phyloP scores from a whole-genome alignment of 92 coral and sea anemone genomes.

The Virgularia gustaviana region DNA sequence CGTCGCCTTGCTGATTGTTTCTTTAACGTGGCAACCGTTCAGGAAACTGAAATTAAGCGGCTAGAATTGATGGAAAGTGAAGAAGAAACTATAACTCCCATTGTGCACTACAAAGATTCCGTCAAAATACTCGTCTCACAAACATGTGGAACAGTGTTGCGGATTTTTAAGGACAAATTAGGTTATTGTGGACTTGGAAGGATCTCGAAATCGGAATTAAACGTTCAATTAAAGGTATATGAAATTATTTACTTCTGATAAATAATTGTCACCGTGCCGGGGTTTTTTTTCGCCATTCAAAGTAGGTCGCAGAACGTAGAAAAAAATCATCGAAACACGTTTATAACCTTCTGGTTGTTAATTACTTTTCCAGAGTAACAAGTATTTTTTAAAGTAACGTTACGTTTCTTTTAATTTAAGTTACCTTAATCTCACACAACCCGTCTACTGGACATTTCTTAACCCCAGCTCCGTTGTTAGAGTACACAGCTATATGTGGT shows the following conservation, averaged over 20 bases:
- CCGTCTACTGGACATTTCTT: too few species aligned
- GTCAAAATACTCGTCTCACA: neutral
- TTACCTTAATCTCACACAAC: too few species aligned
- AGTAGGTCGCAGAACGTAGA: too few species aligned
- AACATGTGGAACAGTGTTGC: neutral
- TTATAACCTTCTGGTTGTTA: too few species aligned
- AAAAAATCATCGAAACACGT: too few species aligned
- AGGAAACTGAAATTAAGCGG: neutral
- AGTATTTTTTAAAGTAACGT: too few species aligned
- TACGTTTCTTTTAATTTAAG: too few species aligned
- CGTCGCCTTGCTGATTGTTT: constrained; percentile 13
- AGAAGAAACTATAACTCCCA: neutral
- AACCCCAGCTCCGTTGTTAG: too few species aligned
- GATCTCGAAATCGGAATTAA: neutral
- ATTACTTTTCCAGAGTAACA: too few species aligned
- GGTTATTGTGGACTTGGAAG: neutral
- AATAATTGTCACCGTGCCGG: too few species aligned
- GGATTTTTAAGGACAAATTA: neutral
- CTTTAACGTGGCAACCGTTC: neutral
- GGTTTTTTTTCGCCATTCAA: too few species aligned
- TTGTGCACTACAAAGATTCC: neutral
- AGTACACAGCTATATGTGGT: too few species aligned
- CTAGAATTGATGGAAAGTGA: neutral
- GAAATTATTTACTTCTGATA: neutral
- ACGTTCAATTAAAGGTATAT: constrained; percentile 2